Evolutionary conservation across 2,113 vertebrate genomes (phyloP).

Genomic region (Channa maculata): DNA sequence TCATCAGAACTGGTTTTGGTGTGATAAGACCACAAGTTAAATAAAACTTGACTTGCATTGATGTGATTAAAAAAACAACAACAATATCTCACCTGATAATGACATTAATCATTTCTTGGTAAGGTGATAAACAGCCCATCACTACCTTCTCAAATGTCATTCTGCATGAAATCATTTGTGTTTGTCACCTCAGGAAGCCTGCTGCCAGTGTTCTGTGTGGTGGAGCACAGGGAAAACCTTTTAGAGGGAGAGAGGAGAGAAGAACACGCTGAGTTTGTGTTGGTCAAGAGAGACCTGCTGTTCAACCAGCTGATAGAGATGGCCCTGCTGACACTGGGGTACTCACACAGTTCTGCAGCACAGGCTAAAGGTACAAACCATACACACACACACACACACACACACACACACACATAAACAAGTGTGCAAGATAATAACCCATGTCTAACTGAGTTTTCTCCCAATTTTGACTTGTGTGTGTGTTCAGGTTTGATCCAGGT

Average conservation of each 20-base stretch:
- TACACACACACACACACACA: conserved; percentile 15
- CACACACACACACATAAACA: conserved; percentile 1
- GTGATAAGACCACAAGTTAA: too few species aligned
- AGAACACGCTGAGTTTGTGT: conserved; percentile 96
- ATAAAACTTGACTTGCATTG: too few species aligned
- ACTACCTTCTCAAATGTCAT: neutral
- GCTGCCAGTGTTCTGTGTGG: conserved; percentile 98
- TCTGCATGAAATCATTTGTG: conserved; percentile 18
- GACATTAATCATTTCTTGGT: neutral
- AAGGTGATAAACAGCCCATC: neutral
- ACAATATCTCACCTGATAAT: too few species aligned
- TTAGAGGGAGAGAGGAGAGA: conserved; percentile 91
- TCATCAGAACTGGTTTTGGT: neutral
- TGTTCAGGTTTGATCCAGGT: conserved; percentile 96
- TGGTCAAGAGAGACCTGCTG: conserved; percentile 96
- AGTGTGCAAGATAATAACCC: neutral
- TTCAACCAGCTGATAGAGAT: conserved; percentile 99
- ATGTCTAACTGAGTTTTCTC: neutral
- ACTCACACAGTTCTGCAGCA: conserved; percentile 96
- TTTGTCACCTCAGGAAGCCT: conserved; percentile 88
- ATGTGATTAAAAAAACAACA: too few species aligned
- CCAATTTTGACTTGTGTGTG: neutral
- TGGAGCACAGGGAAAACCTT: conserved; percentile 93
- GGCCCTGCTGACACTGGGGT: conserved; percentile 95
- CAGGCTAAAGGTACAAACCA: conserved; percentile 99